Evolutionary conservation across 2,888 invertebrate species (phyloP), one percentile per base, ranked within the genome.

Genomic region (Ptychoptera albimana): DNA sequence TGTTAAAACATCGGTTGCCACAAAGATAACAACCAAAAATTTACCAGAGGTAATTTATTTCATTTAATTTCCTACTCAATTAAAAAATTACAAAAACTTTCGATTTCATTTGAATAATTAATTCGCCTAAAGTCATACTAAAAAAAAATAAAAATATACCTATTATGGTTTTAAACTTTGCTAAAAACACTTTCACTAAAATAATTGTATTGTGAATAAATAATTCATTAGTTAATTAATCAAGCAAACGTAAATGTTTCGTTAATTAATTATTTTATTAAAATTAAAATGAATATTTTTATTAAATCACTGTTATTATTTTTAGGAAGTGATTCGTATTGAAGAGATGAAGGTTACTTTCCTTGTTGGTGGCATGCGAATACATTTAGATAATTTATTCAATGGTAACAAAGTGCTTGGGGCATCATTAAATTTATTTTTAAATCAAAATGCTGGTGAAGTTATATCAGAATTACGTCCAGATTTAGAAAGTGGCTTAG

Each of bases 361-460:
- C 52, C 63, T 61, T 39, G 66, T 75, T 44, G 66, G 69, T 10
- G 60, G 61, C 4, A 69, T 75, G 63, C 66, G 69, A 12, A 67
- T 74, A 15, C 67, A 71, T 48, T 58, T 76, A 14, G 66, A 68
- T 42, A 74, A 75, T 58, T 63, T 76, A 9, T 76, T 77, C 55
- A 75, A 75, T 54, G 76, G 76, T 39, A 76, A 77, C 53, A 70
- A 72, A 56, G 66, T 75, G 48, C 60, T 77, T 50, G 74, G 73
- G 2, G 64, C 69, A 43, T 74, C 74, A 1, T 69, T 75, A 11
- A 74, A 75, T 50, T 59, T 64, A 3, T 74, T 75, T 53, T 57
- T 75, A 0, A 75, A 75, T 57, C 70, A 74, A 55, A 72, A 75
- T 54, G 69, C 70, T 3, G 60, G 70, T 46, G 73, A 74, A 50